Evolutionary conservation across 1,140 invertebrate genomes (phyloP).

Genomic region (Nasonia vitripennis): DNA sequence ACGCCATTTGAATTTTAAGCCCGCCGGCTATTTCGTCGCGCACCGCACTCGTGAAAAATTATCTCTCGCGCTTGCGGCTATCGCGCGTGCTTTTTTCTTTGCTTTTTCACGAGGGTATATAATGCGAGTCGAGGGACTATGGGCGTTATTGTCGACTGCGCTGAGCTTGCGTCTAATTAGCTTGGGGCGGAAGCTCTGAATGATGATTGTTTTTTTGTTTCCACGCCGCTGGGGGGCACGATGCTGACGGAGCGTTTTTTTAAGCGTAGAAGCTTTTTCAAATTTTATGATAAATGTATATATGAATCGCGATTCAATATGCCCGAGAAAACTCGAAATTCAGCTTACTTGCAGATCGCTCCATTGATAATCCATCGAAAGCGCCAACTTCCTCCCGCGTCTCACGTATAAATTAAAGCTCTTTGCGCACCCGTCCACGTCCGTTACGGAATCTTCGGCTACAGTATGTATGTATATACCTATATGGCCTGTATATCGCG

Average conservation of each 20-base stretch:
- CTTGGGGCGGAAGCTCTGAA: background rate
- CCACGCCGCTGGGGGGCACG: no score
- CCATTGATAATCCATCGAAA: background rate
- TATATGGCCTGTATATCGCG: no score
- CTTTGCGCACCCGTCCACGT: background rate
- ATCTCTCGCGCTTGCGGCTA: background rate
- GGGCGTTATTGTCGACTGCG: no score
- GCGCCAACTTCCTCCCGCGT: background rate
- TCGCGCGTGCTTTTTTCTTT: background rate
- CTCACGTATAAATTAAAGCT: background rate
- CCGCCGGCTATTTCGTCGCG: background rate
- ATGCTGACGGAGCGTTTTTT: no score
- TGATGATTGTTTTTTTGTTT: background rate
- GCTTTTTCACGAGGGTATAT: no score
- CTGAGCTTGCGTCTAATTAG: no score
- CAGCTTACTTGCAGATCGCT: background rate
- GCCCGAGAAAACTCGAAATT: background rate
- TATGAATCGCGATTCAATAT: no score
- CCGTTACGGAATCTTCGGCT: background rate
- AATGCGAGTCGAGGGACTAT: no score
- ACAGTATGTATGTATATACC: no score
- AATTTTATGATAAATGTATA: no score
- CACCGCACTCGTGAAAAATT: background rate
- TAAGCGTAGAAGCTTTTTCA: no score
- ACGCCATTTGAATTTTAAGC: conserved; percentile 31